phyloP scores from a whole-genome alignment of 2,113 vertebrate species.

The Sander lucioperca region DNA sequence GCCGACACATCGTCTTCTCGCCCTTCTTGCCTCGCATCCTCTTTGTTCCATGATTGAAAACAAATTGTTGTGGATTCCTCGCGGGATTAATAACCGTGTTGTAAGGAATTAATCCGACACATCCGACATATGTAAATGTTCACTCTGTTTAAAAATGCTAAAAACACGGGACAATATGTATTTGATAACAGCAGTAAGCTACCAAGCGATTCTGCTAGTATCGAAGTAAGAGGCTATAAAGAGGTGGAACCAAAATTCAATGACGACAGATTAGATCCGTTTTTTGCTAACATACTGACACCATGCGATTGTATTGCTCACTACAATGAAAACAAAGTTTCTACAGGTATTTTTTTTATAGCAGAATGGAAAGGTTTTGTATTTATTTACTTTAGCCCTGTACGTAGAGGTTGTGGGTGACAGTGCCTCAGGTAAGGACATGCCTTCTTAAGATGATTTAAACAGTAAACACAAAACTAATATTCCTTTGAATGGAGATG shows the following conservation, averaged over 20 bases:
- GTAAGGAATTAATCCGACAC: slow-evolving; percentile 12
- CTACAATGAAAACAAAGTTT: background rate
- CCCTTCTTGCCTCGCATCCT: background rate
- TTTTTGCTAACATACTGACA: slow-evolving; percentile 60
- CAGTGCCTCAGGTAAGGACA: background rate
- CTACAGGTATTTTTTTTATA: background rate
- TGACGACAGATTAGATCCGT: rapidly evolving
- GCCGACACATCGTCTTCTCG: background rate
- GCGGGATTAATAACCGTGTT: background rate
- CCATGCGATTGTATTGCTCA: slow-evolving; percentile 35
- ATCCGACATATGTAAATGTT: rapidly evolving
- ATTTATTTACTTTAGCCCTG: background rate
- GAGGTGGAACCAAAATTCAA: slow-evolving; percentile 27
- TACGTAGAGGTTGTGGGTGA: background rate
- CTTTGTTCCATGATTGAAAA: slow-evolving; percentile 75
- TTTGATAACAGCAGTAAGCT: rapidly evolving
- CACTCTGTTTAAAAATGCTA: background rate
- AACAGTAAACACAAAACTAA: background rate
- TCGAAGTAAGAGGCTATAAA: rapidly evolving
- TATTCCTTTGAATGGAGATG: background rate
- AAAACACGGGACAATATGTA: rapidly evolving
- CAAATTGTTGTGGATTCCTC: rapidly evolving
- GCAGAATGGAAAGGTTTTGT: rapidly evolving
- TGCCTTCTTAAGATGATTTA: background rate
- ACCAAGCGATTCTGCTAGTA: background rate